Percentiles rank a stretch among this genome's conserved stretches.
Evolutionary conservation across 2,888 invertebrate genomes (phyloP).

Genomic region (Lasioglossum calceatum): DNA sequence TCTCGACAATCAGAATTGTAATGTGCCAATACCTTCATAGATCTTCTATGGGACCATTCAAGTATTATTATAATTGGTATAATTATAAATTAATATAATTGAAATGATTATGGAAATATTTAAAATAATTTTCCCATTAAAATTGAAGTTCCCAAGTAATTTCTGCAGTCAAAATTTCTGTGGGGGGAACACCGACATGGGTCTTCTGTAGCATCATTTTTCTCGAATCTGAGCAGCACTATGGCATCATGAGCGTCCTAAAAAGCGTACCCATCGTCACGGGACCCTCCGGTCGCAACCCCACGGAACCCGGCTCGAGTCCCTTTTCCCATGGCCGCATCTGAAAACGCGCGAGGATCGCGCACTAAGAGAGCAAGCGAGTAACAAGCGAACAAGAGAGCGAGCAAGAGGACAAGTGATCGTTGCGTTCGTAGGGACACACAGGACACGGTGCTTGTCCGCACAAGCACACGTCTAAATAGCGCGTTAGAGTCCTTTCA

Average conservation of each 20-base stretch:
- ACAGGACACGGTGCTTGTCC: background rate
- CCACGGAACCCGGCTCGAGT: slow-evolving; percentile 29
- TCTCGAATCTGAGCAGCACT: background rate
- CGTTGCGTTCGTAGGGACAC: slow-evolving; percentile 26
- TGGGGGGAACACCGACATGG: background rate
- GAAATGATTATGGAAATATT: too few relatives aligned
- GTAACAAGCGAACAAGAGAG: background rate
- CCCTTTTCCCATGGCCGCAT: slow-evolving; percentile 41
- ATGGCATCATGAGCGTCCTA: background rate
- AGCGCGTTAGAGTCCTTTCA: slow-evolving; percentile 14
- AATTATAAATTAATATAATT: too few relatives aligned
- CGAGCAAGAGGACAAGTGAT: background rate
- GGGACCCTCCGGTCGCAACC: slow-evolving; percentile 22
- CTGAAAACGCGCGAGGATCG: slow-evolving; percentile 47
- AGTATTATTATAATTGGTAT: too few relatives aligned
- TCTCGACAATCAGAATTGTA: too few relatives aligned
- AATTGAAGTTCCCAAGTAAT: too few relatives aligned
- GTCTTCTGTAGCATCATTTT: background rate
- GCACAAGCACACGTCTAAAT: slow-evolving; percentile 40
- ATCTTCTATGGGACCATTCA: too few relatives aligned
- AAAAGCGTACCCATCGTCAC: background rate
- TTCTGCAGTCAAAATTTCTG: background rate
- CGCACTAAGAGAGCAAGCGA: slow-evolving; percentile 21
- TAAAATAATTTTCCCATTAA: too few relatives aligned
- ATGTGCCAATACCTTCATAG: too few relatives aligned